Percentiles rank a stretch among this genome's conserved stretches.
Evolutionary conservation across 2,797 vertebrate genomes (phyloP).

Genomic region (Sebastes kiyomatsui): DNA sequence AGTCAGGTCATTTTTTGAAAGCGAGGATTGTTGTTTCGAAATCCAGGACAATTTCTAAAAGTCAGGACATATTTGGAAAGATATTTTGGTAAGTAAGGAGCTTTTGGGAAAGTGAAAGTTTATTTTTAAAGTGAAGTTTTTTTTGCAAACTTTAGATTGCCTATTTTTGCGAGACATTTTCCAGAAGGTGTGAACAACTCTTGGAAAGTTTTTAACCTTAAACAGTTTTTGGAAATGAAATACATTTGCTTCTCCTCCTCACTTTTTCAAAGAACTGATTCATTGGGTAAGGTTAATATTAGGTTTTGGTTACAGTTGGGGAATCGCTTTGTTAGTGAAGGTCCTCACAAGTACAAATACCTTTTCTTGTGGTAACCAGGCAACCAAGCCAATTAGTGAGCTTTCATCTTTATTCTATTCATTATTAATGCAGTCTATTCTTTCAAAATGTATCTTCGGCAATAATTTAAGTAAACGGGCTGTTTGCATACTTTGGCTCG

Average conservation of each 20-base stretch:
- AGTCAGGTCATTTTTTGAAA: neutral
- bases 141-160: neutral
- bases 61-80: neutral
- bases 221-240: neutral
- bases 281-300: neutral
- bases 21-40: neutral
- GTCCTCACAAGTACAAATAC: neutral
- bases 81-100: too few species aligned
- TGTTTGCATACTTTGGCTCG: neutral
- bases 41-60: neutral
- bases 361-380: neutral
- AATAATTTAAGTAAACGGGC: neutral
- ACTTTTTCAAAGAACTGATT: neutral
- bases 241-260: neutral
- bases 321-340: neutral
- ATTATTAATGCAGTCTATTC: neutral
- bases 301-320: neutral
- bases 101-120: too few species aligned
- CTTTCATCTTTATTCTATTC: neutral
- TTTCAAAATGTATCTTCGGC: neutral
- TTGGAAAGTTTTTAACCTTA: neutral
- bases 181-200: accelerated
- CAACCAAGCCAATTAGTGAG: neutral
- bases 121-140: too few species aligned
- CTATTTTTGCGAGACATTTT: neutral